These are phyloP conservation scores for Lithosia quadra DNA, from an alignment of 2,888 invertebrate species.

Conservation along the genomic window DNA sequence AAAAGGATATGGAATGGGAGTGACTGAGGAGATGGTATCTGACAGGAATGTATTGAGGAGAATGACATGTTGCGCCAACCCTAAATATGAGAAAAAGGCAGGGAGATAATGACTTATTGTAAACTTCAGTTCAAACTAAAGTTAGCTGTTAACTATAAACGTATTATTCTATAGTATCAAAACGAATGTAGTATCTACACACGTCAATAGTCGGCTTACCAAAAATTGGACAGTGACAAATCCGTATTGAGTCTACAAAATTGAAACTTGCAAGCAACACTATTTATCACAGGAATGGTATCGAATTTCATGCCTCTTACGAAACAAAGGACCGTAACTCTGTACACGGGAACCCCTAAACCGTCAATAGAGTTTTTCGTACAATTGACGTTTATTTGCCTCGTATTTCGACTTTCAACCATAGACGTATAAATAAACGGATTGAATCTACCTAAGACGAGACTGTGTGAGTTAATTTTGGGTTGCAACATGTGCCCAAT, in stretches of 20 bases:
- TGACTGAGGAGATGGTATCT: too few species aligned
- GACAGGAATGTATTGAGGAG: too few species aligned
- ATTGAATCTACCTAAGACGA: too few species aligned
- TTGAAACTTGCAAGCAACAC: conserved; percentile 41
- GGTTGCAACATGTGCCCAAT: too few species aligned
- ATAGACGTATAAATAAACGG: too few species aligned
- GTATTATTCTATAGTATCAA: background rate
- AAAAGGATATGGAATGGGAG: too few species aligned
- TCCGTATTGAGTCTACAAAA: conserved; percentile 23
- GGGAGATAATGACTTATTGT: too few species aligned
- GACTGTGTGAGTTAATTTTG: too few species aligned
- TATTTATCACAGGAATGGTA: conserved; percentile 48
- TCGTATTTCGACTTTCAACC: conserved; percentile 49
- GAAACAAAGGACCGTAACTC: conserved; percentile 52
- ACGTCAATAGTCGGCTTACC: conserved; percentile 5
- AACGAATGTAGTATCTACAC: background rate
- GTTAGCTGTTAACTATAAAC: background rate
- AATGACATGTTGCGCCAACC: too few species aligned
- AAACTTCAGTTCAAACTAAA: too few species aligned
- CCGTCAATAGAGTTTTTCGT: conserved; percentile 62
- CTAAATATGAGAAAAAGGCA: too few species aligned
- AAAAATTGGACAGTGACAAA: conserved; percentile 29
- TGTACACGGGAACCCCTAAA: conserved; percentile 51
- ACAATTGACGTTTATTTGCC: conserved; percentile 65
- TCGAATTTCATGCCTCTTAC: conserved; percentile 44